These are phyloP conservation scores for Aepyceros melampus DNA, from an alignment of 2,113 vertebrate species.

Conservation along the genomic window DNA sequence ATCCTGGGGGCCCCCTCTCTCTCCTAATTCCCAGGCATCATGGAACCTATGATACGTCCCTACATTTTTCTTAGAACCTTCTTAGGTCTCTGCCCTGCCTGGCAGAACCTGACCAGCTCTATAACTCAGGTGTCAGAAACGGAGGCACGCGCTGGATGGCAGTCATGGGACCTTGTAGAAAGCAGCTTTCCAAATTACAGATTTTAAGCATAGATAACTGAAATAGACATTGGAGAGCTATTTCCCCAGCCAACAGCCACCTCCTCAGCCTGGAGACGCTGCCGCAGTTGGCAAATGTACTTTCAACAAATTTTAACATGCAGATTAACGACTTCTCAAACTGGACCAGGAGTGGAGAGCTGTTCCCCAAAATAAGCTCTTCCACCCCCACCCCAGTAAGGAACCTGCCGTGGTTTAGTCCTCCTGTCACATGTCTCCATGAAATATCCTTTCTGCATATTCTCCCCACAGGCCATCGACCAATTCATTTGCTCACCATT, in stretches of 20 bases:
- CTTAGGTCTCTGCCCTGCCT: neutral
- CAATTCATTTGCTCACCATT: conserved; percentile 61
- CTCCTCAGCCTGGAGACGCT: conserved; percentile 61
- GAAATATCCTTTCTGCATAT: neutral
- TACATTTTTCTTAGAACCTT: neutral
- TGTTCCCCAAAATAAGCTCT: neutral
- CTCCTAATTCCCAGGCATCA: neutral
- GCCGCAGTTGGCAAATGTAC: conserved; percentile 59
- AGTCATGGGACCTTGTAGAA: neutral
- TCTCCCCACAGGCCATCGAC: conserved; percentile 11
- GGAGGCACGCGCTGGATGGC: neutral
- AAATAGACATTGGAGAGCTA: conserved; percentile 72
- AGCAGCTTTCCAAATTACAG: neutral
- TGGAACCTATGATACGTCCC: neutral
- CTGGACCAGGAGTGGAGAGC: neutral
- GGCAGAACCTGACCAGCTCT: neutral
- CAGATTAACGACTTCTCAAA: conserved; percentile 61
- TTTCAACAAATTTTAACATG: conserved; percentile 69
- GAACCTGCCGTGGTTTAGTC: no score
- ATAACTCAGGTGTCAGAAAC: neutral
- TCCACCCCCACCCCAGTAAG: neutral
- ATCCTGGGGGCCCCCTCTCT: neutral
- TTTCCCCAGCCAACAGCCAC: conserved; percentile 66
- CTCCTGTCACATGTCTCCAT: neutral
- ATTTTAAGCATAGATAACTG: conserved; percentile 53